Evolutionary conservation across 2,797 vertebrate species (phyloP).

Genomic region (Coilia nasus): DNA sequence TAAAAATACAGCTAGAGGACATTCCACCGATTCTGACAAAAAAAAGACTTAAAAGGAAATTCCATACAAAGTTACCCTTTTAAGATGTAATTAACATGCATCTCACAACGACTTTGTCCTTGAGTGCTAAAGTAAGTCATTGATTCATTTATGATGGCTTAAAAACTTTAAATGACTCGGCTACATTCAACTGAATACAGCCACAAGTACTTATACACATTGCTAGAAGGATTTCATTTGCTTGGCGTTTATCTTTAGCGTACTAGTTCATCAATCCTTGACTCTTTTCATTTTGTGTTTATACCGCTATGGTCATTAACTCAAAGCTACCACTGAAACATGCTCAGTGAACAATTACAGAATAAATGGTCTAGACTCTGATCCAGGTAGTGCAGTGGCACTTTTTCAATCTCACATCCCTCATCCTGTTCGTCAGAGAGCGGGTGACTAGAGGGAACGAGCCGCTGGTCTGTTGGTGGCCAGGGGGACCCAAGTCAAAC

Average conservation of each 20-base stretch:
- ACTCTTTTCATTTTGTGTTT: neutral
- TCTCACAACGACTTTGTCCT: slow-evolving; percentile 3
- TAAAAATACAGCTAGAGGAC: neutral
- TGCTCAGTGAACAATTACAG: neutral
- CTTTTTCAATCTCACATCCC: neutral
- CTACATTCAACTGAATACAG: neutral
- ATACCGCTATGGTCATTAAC: neutral
- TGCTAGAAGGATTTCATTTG: neutral
- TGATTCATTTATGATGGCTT: slow-evolving; percentile 17
- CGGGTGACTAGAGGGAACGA: neutral
- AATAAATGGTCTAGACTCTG: neutral
- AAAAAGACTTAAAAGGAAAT: slow-evolving; percentile 3
- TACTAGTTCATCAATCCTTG: neutral
- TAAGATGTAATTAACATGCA: slow-evolving; percentile 22
- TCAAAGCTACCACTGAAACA: neutral
- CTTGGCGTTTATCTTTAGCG: neutral
- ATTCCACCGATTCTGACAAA: neutral
- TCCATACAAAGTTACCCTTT: slow-evolving; percentile 11
- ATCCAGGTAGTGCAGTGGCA: neutral
- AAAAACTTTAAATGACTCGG: neutral
- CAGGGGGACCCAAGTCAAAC: neutral
- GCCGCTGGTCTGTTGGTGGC: neutral
- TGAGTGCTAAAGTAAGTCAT: slow-evolving; percentile 19
- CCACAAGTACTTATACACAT: neutral
- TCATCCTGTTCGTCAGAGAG: neutral